Evolutionary conservation across 2,888 invertebrate genomes (phyloP), one percentile per base, ranked within the genome.

Genomic region (Caenorhabditis becei): DNA sequence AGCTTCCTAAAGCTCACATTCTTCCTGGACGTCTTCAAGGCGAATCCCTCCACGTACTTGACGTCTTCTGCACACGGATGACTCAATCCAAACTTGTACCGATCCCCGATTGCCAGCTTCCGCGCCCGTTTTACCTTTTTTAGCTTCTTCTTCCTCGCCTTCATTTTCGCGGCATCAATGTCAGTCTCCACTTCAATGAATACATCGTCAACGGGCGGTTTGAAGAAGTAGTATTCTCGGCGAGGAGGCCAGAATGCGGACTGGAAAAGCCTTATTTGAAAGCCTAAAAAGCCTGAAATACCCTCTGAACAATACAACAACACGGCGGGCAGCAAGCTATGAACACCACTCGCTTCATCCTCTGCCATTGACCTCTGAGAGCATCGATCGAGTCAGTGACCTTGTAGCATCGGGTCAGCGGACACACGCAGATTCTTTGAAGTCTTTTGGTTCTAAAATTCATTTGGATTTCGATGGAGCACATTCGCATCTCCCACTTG

Each of bases 231-330:
- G 58, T 88, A 88, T 16, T 80, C 86, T 10, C 86, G 75, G 0
- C 72, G 83, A 2, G 88, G 88, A 5, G 88, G 88, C 87, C 87
- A 88, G 77, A 88, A 88, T 8, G 86, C 88, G 4, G 80, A 47
- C 85, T 85, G 70, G 16, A 69, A 61, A 26, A n/a, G n/a, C n/a
- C n/a, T n/a, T n/a, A n/a, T n/a, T n/a, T n/a, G n/a, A n/a, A n/a
- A n/a, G n/a, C n/a, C n/a, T n/a, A n/a, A n/a, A n/a, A n/a, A n/a
- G n/a, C n/a, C n/a, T n/a, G n/a, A n/a, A n/a, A n/a, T 5, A 75
- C 79, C 44, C 79, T 49, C 35, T 54, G 63, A 20, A 81, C 28
- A 24, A 80, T 53, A 56, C 77, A 75, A 54, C 77, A 84, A 23
- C 44, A 77, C 16, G 87, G 87, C 14, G 87, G 87, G 51, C 84